Conservation (phyloP, 2,113 vertebrate genomes). For the Nycticryphes semicollaris region DNA sequence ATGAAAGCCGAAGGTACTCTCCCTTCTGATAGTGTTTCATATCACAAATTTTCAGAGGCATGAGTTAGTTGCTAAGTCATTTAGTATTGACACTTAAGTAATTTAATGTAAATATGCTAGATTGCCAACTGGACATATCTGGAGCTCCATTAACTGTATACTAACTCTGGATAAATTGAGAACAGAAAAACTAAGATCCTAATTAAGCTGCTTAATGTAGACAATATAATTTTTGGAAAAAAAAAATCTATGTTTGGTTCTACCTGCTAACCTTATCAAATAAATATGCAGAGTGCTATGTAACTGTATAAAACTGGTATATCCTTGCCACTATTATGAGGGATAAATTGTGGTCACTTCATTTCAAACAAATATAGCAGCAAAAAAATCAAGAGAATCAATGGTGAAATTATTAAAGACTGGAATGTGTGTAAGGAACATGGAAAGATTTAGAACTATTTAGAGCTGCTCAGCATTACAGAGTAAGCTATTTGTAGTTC, state of each 20-base stretch:
- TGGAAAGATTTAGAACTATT: not conserved
- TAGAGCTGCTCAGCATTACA: not conserved
- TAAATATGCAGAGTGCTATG: not conserved
- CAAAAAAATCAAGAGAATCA: not conserved
- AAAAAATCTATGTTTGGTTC: not conserved
- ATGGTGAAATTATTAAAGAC: not conserved
- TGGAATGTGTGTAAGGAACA: not conserved
- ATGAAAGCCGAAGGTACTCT: not conserved
- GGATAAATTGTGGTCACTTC: not conserved
- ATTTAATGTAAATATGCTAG: not conserved
- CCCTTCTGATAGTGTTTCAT: not conserved
- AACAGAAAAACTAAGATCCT: not conserved
- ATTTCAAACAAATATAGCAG: not conserved
- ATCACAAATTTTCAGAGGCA: not conserved
- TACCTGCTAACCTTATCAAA: not conserved
- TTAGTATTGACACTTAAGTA: not conserved
- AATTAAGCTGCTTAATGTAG: not conserved
- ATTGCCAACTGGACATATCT: fast-evolving
- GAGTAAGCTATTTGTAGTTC: not conserved
- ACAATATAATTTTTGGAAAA: not conserved
- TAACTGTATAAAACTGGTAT: not conserved
- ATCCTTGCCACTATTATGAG: not conserved
- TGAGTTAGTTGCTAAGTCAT: not conserved
- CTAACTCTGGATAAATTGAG: not conserved
- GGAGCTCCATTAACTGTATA: not conserved